Base-by-base conservation (phyloP, 1,140 invertebrate genomes). In the Drosophila orena region DNA sequence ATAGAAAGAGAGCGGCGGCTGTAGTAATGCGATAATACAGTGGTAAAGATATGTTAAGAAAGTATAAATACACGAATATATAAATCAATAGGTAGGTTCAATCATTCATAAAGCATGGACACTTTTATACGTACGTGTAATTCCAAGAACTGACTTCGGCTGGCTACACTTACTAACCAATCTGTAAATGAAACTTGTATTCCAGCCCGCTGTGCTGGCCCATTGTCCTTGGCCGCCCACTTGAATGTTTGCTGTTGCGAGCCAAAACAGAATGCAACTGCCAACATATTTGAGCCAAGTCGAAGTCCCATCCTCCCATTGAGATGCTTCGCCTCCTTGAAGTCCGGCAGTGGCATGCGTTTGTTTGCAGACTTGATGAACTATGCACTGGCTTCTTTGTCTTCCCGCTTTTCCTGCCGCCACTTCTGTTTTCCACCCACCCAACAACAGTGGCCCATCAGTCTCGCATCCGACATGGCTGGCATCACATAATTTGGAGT, bases 321-420 rank as follows among this genome's bases (percentile, higher is more conserved):
- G 35, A 37, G 44, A 14, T 4, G 30, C 7, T 30, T 10, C 8
- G 30, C 20, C 42, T 34, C 35, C 47, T 73, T 62, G 68, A 52
- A 38, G 34, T 57, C 50, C 57, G 37, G 75, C 59, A 49, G 22
- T 76, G 80, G 71, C 57, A 84, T 80, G 77, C 81, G 72, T 85
- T 79, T 85, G 81, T 85, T 85, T 84, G 77, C 81, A 47, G 69
- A 77, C 80, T 84, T 84, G 81, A 84, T 79, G 71, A 84, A 84
- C 80, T 84, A 84, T 84, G 71, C 74, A 57, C 80, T 60, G 54
- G 42, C 52, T 20, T n/a, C 24, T 7, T 10, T 24, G 15, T 37
- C 14, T 30, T 24, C 22, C 34, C 10, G 37, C 27, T 34, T 50
- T 52, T 35, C 47, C 52, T 38, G 58, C 27, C 4, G 35, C 35